Evolutionary conservation across 2,113 vertebrate genomes (phyloP).

Genomic region (Redunca redunca): DNA sequence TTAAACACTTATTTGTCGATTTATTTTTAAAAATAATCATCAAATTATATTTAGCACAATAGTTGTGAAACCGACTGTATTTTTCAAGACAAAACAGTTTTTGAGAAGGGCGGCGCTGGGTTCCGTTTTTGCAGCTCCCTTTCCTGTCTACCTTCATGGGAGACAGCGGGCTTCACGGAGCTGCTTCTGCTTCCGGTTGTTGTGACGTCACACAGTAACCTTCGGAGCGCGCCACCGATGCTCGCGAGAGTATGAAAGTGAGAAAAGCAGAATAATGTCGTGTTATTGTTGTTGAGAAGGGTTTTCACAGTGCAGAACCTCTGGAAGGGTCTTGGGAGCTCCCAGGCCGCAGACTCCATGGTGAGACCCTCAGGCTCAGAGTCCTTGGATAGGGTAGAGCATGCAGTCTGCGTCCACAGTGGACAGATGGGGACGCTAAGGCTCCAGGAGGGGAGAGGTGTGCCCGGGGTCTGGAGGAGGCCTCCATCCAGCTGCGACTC

Average conservation of each 20-base stretch:
- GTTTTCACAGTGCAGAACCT: neutral
- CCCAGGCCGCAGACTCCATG: neutral
- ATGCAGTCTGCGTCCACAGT: rapidly evolving
- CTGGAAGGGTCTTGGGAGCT: neutral
- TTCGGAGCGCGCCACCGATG: neutral
- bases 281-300: neutral
- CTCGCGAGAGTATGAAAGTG: neutral
- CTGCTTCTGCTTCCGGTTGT: neutral
- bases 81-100: neutral
- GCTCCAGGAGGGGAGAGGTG: neutral
- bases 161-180: neutral
- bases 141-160: neutral
- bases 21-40: neutral
- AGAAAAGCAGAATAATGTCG: neutral
- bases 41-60: neutral
- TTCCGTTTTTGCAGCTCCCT: neutral
- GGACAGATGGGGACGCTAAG: neutral
- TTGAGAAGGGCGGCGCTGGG: neutral
- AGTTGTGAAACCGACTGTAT: neutral
- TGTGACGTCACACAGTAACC: neutral
- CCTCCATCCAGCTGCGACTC: neutral
- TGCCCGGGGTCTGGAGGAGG: neutral
- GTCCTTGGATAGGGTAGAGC: too few relatives aligned
- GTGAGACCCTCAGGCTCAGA: neutral
- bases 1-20: neutral